Conservation (phyloP, 37 sponge, comb jelly and placozoan species). For the Trichoplax adhaerens region DNA sequence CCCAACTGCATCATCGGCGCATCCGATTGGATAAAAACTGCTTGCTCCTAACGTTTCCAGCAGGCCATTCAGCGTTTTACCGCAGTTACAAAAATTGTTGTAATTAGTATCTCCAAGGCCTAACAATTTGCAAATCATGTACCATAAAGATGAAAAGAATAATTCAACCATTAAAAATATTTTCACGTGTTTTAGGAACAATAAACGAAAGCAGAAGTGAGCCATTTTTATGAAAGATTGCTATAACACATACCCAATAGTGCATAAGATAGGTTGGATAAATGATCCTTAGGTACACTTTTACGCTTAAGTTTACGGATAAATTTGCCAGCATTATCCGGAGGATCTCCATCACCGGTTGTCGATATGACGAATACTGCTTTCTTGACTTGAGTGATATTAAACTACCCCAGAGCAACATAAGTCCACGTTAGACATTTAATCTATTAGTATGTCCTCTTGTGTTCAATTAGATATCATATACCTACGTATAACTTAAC, state of each 20-base stretch:
- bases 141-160: background rate
- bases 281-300: constrained; percentile 30
- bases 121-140: constrained; percentile 6
- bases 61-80: constrained; percentile 57
- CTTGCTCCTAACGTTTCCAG: constrained; percentile 52
- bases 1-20: constrained; percentile 89
- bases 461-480: too few species aligned
- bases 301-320: constrained; percentile 52
- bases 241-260: constrained; percentile 42
- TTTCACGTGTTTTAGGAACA: background rate
- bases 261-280: constrained; percentile 33
- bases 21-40: constrained; percentile 63
- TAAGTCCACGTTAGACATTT: too few species aligned
- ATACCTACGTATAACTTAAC: too few species aligned
- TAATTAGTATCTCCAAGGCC: constrained; percentile 95
- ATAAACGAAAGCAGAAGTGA: background rate
- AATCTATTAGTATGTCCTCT: too few species aligned
- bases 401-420: constrained; percentile 24
- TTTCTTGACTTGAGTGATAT: constrained; percentile 35
- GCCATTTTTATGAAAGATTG: background rate
- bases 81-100: constrained; percentile 86
- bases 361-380: constrained; percentile 82
- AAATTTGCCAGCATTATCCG: constrained; percentile 68
- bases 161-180: background rate
- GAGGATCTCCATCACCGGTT: constrained; percentile 97